Evolutionary conservation across 2,797 vertebrate genomes (phyloP).

Genomic region (Chromobotia macracanthus): DNA sequence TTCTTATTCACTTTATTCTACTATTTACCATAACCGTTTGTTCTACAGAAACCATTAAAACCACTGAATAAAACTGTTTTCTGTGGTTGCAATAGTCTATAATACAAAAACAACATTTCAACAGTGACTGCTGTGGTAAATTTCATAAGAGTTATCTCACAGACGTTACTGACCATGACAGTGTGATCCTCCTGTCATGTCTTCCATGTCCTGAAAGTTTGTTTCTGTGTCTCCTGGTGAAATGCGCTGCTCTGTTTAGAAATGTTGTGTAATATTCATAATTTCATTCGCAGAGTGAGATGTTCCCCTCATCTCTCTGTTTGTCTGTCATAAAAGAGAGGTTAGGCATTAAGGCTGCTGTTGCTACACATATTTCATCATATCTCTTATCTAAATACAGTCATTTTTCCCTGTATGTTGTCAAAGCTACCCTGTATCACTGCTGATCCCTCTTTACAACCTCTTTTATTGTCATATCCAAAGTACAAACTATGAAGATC

Average conservation of each 20-base stretch:
- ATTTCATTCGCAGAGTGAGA: neutral
- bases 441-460: slow-evolving; percentile 30
- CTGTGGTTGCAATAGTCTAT: neutral
- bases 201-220: slow-evolving; percentile 29
- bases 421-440: neutral
- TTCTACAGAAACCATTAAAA: neutral
- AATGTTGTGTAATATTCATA: neutral
- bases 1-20: no score
- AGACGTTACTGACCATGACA: slow-evolving; percentile 37
- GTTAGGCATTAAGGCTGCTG: neutral
- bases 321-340: neutral
- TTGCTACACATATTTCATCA: neutral
- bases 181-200: neutral
- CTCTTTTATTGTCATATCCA: slow-evolving; percentile 31
- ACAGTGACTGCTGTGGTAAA: neutral
- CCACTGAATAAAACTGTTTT: no score
- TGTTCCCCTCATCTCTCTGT: neutral
- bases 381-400: slow-evolving; percentile 10
- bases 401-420: neutral
- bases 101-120: neutral
- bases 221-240: neutral
- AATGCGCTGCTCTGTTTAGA: neutral
- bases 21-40: no score
- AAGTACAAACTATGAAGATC: slow-evolving; percentile 43
- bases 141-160: neutral